phyloP scores from a whole-genome alignment of 2,113 vertebrate genomes.

The Scatophagus argus region DNA sequence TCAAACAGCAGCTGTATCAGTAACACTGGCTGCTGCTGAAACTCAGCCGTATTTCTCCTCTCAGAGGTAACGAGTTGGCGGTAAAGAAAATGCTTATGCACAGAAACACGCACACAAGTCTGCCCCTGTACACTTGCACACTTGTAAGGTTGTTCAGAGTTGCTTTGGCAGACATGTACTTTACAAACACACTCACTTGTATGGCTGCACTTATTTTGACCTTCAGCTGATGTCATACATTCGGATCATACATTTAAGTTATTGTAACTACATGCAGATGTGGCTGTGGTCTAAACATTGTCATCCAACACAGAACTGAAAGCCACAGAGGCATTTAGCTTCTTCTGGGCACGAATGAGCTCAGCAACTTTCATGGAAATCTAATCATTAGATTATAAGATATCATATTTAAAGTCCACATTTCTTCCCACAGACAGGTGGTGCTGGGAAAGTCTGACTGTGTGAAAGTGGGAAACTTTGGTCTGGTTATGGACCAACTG shows the following conservation, averaged over 20 bases:
- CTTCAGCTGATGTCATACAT: neutral
- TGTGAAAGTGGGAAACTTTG: neutral
- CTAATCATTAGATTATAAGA: conserved; percentile 12
- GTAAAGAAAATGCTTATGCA: conserved; percentile 22
- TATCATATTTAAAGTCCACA: neutral
- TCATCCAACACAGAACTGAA: neutral
- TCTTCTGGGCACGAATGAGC: neutral
- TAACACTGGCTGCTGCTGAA: conserved; percentile 46
- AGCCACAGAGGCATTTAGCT: neutral
- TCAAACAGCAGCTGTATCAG: conserved; percentile 74
- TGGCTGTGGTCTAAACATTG: neutral
- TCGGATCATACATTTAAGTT: neutral
- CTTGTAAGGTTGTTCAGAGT: neutral
- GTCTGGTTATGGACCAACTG: neutral
- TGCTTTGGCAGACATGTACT: neutral
- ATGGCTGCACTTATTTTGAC: neutral
- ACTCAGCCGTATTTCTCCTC: conserved; percentile 38
- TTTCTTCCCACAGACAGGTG: too few relatives aligned
- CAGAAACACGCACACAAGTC: conserved; percentile 6
- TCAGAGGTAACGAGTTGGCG: conserved; percentile 45
- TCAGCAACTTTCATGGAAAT: conserved; percentile 7
- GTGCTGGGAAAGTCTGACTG: neutral
- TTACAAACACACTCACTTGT: neutral
- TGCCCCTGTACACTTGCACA: conserved; percentile 5
- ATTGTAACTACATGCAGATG: conserved; percentile 12